Evolutionary conservation across 2,797 vertebrate genomes (phyloP).

Genomic region (Falco cherrug): DNA sequence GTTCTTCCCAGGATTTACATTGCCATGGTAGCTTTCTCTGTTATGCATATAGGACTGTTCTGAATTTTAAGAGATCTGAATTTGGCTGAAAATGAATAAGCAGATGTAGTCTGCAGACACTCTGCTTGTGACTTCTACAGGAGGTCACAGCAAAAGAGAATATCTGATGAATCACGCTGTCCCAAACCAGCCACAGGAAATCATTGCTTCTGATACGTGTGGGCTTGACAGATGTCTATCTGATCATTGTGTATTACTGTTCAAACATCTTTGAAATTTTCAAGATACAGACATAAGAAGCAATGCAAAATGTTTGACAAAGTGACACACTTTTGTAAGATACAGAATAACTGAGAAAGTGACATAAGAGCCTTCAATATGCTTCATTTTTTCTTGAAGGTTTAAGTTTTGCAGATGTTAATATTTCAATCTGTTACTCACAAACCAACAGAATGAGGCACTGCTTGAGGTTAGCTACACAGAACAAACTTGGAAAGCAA

Average conservation of each 20-base stretch:
- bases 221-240: neutral
- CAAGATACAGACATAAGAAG: neutral
- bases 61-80: neutral
- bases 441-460: neutral
- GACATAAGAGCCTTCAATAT: neutral
- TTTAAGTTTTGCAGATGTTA: neutral
- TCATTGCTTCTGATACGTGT: neutral
- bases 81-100: constrained; percentile 15
- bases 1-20: neutral
- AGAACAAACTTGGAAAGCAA: neutral
- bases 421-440: neutral
- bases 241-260: neutral
- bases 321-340: neutral
- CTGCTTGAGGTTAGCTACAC: neutral
- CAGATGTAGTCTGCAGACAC: neutral
- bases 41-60: neutral
- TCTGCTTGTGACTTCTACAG: neutral
- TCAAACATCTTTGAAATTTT: neutral
- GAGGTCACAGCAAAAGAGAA: constrained; percentile 28
- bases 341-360: neutral
- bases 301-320: neutral
- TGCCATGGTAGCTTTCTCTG: neutral
- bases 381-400: neutral
- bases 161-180: constrained; percentile 5
- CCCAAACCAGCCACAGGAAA: neutral